A percentile compares a stretch with the other conserved stretches of the same genome.
These are phyloP conservation scores for Drosophila eugracilis DNA, from an alignment of 1,140 invertebrate genomes.

Conservation along the genomic window DNA sequence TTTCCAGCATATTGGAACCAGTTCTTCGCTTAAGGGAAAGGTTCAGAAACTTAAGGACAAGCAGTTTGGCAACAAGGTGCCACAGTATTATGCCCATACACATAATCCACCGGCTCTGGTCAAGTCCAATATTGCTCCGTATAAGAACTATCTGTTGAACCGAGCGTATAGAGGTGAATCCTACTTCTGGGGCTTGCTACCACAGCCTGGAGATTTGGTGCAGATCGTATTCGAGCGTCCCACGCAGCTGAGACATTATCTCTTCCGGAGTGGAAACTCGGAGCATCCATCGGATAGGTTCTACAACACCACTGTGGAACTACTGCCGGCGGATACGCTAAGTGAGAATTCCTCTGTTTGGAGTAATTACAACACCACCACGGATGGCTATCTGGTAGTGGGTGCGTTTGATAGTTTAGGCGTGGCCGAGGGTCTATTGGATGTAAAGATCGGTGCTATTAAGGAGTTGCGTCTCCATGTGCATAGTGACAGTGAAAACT, in stretches of 20 bases:
- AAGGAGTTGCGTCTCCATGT: slow-evolving; percentile 90
- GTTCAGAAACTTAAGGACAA: slow-evolving; percentile 98
- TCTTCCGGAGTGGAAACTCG: slow-evolving; percentile 95
- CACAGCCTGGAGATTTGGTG: slow-evolving; percentile 93
- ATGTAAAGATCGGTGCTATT: slow-evolving; percentile 89
- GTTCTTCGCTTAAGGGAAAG: slow-evolving; percentile 98
- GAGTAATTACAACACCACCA: slow-evolving; percentile 87
- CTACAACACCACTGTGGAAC: slow-evolving; percentile 95
- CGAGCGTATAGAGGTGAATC: slow-evolving; percentile 95
- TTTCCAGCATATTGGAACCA: slow-evolving; percentile 98
- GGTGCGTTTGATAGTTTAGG: slow-evolving; percentile 92
- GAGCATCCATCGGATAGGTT: slow-evolving; percentile 96
- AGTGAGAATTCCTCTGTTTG: slow-evolving; percentile 80
- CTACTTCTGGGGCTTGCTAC: slow-evolving; percentile 97
- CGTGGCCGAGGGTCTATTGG: slow-evolving; percentile 90
- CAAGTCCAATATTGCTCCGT: slow-evolving; percentile 92
- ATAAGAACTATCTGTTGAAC: slow-evolving; percentile 92
- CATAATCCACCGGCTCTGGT: slow-evolving; percentile 92
- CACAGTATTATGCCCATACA: slow-evolving; percentile 92
- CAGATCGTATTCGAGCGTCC: slow-evolving; percentile 93
- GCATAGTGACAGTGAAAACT: slow-evolving; percentile 93
- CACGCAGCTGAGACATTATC: slow-evolving; percentile 90
- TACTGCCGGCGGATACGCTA: slow-evolving; percentile 87
- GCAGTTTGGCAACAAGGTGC: slow-evolving; percentile 94
- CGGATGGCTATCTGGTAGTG: slow-evolving; percentile 90